Percentiles rank a stretch among this genome's conserved stretches.
These are phyloP conservation scores for Drosophila meridiana DNA, from an alignment of 2,888 invertebrate species.

Conservation along the genomic window DNA sequence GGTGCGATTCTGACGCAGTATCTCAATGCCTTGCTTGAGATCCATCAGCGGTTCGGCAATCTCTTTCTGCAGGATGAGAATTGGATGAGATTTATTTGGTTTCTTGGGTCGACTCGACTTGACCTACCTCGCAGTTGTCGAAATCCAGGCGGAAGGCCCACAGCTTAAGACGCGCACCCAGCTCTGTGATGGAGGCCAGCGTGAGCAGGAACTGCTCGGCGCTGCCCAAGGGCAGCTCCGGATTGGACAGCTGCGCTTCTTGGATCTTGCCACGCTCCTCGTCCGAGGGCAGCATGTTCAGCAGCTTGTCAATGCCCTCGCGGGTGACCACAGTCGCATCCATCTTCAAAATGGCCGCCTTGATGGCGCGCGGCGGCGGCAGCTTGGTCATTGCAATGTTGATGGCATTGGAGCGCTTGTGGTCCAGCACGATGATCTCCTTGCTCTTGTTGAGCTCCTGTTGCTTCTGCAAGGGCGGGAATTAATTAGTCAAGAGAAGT, in stretches of 20 bases:
- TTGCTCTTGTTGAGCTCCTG: constrained; percentile 94
- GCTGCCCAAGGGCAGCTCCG: constrained; percentile 88
- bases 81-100: neutral
- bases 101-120: accelerated
- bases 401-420: constrained; percentile 99
- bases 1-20: constrained; percentile 95
- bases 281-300: constrained; percentile 98
- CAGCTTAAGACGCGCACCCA: constrained; percentile 95
- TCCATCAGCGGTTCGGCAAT: constrained; percentile 99
- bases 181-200: constrained; percentile 96
- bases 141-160: constrained; percentile 99
- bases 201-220: constrained; percentile 99
- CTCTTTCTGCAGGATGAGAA: constrained; percentile 89
- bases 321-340: constrained; percentile 98
- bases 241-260: constrained; percentile 90
- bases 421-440: constrained; percentile 96
- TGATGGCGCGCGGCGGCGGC: constrained; percentile 98
- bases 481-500: constrained; percentile 18
- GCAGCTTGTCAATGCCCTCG: constrained; percentile 98
- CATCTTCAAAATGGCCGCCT: constrained; percentile 99
- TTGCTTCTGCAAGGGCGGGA: constrained; percentile 88
- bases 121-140: constrained; percentile 94
- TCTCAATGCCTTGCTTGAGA: constrained; percentile 97
- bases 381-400: constrained; percentile 99
- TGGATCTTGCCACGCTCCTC: constrained; percentile 98